Conservation (phyloP, 2,888 invertebrate genomes). For the Smittia aterrima region DNA sequence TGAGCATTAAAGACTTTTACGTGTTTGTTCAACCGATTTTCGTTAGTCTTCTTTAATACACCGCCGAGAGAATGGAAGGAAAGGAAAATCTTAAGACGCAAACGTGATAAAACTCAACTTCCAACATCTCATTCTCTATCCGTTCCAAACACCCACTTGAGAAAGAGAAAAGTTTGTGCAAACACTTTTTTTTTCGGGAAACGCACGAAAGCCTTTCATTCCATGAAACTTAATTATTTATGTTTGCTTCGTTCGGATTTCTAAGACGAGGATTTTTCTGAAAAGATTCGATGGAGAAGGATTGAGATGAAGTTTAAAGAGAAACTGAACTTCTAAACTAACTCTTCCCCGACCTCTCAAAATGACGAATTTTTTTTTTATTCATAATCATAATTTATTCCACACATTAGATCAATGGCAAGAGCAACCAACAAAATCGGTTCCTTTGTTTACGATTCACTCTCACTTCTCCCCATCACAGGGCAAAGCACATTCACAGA, state of each 20-base stretch:
- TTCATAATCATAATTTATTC: no score
- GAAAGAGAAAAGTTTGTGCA: background rate
- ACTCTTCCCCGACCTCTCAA: no score
- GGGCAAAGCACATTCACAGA: background rate
- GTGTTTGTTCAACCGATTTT: constrained; percentile 10
- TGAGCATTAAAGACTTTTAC: constrained; percentile 22
- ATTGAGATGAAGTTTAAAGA: no score
- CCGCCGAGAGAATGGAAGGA: background rate
- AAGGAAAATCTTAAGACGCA: constrained; percentile 20
- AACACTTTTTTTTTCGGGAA: background rate
- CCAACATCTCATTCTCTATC: constrained; percentile 3
- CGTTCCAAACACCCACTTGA: background rate
- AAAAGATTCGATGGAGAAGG: no score
- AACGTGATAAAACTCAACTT: constrained; percentile 34
- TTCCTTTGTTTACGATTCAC: no score
- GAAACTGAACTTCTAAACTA: no score
- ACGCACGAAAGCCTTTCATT: constrained; percentile 18
- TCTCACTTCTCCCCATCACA: no score
- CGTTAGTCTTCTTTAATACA: background rate
- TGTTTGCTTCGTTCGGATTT: background rate
- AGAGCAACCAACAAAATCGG: no score
- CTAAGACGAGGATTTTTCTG: background rate
- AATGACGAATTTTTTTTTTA: no score
- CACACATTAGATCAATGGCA: no score
- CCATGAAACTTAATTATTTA: constrained; percentile 32